These are phyloP conservation scores for Episyrphus balteatus DNA, from an alignment of 1,140 invertebrate species.

Conservation along the genomic window DNA sequence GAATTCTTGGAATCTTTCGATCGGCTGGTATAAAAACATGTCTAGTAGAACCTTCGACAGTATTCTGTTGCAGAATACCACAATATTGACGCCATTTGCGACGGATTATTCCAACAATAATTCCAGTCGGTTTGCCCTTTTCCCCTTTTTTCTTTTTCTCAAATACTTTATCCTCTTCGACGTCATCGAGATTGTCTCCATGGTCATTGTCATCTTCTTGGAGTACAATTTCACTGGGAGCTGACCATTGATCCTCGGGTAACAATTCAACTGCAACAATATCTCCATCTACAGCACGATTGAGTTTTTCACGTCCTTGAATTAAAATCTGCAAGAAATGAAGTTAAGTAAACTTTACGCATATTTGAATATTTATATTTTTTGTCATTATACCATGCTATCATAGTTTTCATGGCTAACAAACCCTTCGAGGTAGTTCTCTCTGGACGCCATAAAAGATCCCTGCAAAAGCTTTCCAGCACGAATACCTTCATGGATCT, in stretches of 20 bases:
- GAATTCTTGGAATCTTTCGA: slow-evolving; percentile 76
- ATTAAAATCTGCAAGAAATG: slow-evolving; percentile 58
- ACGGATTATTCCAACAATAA: slow-evolving; percentile 88
- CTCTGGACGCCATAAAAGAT: slow-evolving; percentile 68
- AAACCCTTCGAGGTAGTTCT: slow-evolving; percentile 92
- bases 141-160: slow-evolving; percentile 28
- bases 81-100: slow-evolving; percentile 96
- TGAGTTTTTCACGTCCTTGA: slow-evolving; percentile 78
- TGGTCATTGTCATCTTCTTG: slow-evolving; percentile 68
- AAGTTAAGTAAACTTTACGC: background rate
- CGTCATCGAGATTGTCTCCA: slow-evolving; percentile 54
- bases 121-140: slow-evolving; percentile 57
- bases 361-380: background rate
- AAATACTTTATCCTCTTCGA: slow-evolving; percentile 38
- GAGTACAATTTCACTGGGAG: slow-evolving; percentile 72
- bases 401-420: slow-evolving; percentile 70
- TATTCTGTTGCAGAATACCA: slow-evolving; percentile 78
- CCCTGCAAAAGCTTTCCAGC: slow-evolving; percentile 71
- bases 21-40: slow-evolving; percentile 88
- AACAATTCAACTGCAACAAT: slow-evolving; percentile 85
- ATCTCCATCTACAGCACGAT: slow-evolving; percentile 94
- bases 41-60: slow-evolving; percentile 55
- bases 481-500: slow-evolving; percentile 71
- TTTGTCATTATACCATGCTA: slow-evolving; percentile 53
- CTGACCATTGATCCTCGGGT: slow-evolving; percentile 80